A percentile compares a stretch with the other conserved stretches of the same genome.
These are phyloP conservation scores for Colletes gigas DNA, from an alignment of 1,140 invertebrate species.

Conservation along the genomic window DNA sequence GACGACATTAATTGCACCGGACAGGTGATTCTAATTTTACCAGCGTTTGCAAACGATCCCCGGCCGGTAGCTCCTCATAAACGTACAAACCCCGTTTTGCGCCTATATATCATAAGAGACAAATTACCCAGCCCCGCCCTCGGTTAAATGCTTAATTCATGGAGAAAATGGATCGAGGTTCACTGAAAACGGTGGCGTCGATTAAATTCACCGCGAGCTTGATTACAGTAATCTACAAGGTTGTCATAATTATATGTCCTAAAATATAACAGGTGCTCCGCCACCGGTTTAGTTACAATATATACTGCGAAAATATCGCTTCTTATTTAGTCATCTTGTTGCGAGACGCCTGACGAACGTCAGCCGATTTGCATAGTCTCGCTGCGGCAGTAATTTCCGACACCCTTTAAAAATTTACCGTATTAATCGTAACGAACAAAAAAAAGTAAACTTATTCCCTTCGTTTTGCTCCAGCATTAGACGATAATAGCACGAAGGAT, in stretches of 20 bases:
- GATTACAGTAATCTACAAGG: conserved; percentile 36
- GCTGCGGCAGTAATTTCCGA: too few species aligned
- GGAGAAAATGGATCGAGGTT: conserved; percentile 6
- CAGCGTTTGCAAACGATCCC: conserved; percentile 16
- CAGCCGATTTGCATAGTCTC: too few species aligned
- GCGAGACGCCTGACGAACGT: too few species aligned
- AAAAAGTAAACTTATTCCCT: too few species aligned
- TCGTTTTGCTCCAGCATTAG: too few species aligned
- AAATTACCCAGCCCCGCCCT: conserved; percentile 22
- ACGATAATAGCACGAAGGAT: too few species aligned
- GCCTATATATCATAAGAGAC: conserved; percentile 32
- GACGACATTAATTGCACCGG: not conserved
- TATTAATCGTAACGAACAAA: too few species aligned
- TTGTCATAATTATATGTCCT: conserved; percentile 12
- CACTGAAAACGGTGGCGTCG: conserved; percentile 17
- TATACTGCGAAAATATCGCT: not conserved
- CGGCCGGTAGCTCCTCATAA: conserved; percentile 29
- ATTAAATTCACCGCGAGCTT: conserved; percentile 33
- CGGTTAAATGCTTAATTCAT: conserved; percentile 20
- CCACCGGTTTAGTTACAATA: not conserved
- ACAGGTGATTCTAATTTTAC: conserved; percentile 33
- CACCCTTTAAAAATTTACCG: too few species aligned
- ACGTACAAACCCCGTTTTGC: conserved; percentile 35
- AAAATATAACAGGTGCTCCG: not conserved
- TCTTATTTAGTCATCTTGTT: not conserved